phyloP scores from a whole-genome alignment of 2,888 invertebrate species.

The Coleophora deauratella region DNA sequence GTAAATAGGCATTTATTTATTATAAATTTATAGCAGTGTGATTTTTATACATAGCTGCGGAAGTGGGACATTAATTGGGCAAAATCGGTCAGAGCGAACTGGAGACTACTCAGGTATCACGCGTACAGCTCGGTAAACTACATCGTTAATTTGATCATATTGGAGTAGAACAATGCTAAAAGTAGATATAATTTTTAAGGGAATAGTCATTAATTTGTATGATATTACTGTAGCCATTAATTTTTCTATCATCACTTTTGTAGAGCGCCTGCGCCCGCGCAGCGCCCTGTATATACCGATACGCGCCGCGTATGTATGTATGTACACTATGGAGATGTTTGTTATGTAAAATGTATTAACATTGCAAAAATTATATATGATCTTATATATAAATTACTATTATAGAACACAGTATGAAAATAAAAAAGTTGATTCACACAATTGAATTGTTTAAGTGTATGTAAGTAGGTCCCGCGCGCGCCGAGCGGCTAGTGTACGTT shows the following conservation, averaged over 20 bases:
- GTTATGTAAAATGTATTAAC: constrained; percentile 74
- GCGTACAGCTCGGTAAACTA: constrained; percentile 53
- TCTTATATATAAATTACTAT: constrained; percentile 73
- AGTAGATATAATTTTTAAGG: constrained; percentile 71
- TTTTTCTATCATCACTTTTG: constrained; percentile 66
- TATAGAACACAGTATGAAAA: constrained; percentile 73
- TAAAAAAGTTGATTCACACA: constrained; percentile 71
- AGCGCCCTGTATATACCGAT: constrained; percentile 48
- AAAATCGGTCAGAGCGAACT: constrained; percentile 56
- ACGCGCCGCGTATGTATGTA: constrained; percentile 55
- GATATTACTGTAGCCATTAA: constrained; percentile 72
- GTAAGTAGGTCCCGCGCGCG: constrained; percentile 37
- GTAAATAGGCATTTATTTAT: constrained; percentile 76
- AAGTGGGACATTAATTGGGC: constrained; percentile 57
- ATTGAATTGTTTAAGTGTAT: constrained; percentile 64
- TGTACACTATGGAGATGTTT: constrained; percentile 70
- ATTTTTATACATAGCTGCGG: constrained; percentile 70
- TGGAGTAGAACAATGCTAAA: constrained; percentile 71
- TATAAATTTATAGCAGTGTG: constrained; percentile 72
- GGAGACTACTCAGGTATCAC: constrained; percentile 51
- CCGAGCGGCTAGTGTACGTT: constrained; percentile 12
- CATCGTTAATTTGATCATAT: constrained; percentile 60
- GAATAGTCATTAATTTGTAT: constrained; percentile 75
- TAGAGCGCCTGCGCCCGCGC: constrained; percentile 28
- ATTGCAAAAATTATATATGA: constrained; percentile 74